These are phyloP conservation scores for Seira musarum DNA, from an alignment of 2,888 invertebrate species.

Conservation along the genomic window DNA sequence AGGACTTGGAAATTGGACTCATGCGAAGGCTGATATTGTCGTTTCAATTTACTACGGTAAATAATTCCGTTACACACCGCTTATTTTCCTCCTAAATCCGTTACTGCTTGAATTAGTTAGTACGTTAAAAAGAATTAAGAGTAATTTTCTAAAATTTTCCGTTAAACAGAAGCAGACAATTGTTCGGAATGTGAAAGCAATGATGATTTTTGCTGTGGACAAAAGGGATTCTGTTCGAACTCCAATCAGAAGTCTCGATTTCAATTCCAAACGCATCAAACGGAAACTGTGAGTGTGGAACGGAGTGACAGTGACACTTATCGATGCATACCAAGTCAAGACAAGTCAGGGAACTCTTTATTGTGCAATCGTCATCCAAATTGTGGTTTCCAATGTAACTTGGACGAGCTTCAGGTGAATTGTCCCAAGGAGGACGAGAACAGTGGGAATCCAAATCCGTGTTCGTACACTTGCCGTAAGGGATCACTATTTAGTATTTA, in stretches of 20 bases:
- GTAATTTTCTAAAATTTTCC: neutral
- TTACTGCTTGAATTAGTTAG: too few relatives aligned
- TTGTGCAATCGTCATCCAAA: conserved; percentile 56
- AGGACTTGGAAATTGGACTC: conserved; percentile 37
- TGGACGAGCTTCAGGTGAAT: conserved; percentile 31
- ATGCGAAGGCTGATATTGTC: conserved; percentile 23
- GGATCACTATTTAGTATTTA: too few relatives aligned
- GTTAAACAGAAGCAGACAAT: conserved; percentile 25
- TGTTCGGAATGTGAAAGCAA: conserved; percentile 3
- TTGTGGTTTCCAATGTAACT: conserved; percentile 56
- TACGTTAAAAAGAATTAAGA: neutral
- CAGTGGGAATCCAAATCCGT: neutral
- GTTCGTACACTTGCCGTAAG: conserved; percentile 32
- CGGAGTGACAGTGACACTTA: neutral
- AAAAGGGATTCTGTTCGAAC: neutral
- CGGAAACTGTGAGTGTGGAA: neutral
- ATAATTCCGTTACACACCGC: neutral
- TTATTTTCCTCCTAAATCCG: neutral
- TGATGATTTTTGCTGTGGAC: conserved; percentile 51
- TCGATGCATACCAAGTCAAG: conserved; percentile 51
- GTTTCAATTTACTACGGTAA: conserved; percentile 53
- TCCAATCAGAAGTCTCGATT: neutral
- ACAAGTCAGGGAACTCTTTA: neutral
- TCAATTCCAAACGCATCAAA: neutral
- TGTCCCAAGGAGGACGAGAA: conserved; percentile 20